Evolutionary conservation across 1,140 invertebrate genomes (phyloP).

Genomic region (Laupala kohalensis): DNA sequence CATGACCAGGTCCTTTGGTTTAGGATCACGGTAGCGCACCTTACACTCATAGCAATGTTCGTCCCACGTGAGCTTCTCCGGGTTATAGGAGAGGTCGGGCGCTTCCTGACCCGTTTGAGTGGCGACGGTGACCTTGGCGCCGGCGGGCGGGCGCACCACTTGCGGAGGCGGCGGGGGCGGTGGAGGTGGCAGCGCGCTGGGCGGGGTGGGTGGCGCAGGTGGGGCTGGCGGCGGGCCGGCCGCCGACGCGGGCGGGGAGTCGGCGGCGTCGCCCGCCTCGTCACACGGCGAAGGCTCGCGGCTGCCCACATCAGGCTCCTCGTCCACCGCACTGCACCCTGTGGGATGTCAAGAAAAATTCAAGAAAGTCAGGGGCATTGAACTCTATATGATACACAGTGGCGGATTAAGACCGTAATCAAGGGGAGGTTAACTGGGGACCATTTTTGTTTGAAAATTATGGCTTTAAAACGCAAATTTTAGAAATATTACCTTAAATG

Average conservation of each 20-base stretch:
- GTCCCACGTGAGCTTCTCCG: slow-evolving; percentile 65
- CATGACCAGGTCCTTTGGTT: slow-evolving; percentile 82
- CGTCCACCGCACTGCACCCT: slow-evolving; percentile 2
- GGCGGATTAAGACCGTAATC: too few species aligned
- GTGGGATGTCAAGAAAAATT: too few species aligned
- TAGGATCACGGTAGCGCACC: slow-evolving; percentile 78
- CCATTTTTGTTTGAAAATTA: too few species aligned
- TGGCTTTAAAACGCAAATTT: too few species aligned
- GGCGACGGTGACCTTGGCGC: slow-evolving; percentile 27
- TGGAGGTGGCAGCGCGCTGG: slow-evolving; percentile 19
- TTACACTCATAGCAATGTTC: slow-evolving; percentile 87
- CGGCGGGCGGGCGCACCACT: slow-evolving; percentile 12
- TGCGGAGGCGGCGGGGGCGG: slow-evolving; percentile 25
- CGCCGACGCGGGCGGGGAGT: neutral
- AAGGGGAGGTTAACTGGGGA: too few species aligned
- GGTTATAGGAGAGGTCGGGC: slow-evolving; percentile 49
- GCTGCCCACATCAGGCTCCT: slow-evolving; percentile 15
- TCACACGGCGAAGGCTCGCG: slow-evolving; percentile 15
- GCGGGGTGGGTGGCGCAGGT: slow-evolving; percentile 24
- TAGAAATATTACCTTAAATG: too few species aligned
- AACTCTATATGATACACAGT: too few species aligned
- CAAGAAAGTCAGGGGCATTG: too few species aligned
- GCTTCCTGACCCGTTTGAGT: slow-evolving; percentile 69
- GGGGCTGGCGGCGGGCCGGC: too few species aligned
- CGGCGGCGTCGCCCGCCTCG: slow-evolving; percentile 3